Evolutionary conservation across 2,888 invertebrate species (phyloP).

Genomic region (Hedychridium roseum): DNA sequence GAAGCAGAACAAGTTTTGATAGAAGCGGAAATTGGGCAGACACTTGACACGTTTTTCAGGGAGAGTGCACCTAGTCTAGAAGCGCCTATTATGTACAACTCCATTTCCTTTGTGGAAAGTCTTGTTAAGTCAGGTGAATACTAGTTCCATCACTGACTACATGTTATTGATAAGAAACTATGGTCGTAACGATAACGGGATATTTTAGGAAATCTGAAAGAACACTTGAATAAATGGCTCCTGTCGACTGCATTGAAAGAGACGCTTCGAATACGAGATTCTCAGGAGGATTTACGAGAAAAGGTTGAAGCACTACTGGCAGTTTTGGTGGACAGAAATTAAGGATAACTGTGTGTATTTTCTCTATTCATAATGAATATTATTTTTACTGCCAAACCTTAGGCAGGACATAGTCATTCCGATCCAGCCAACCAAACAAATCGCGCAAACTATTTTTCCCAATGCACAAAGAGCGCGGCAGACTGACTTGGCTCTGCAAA

Average conservation of each 20-base stretch:
- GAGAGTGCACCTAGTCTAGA: slow-evolving; percentile 66
- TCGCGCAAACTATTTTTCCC: too few relatives aligned
- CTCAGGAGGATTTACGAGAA: slow-evolving; percentile 10
- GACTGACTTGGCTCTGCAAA: too few relatives aligned
- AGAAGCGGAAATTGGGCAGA: slow-evolving; percentile 67
- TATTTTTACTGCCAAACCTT: too few relatives aligned
- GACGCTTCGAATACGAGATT: slow-evolving; percentile 7
- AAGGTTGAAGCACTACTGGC: too few relatives aligned
- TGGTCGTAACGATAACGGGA: background rate
- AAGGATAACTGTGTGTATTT: too few relatives aligned
- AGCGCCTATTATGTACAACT: slow-evolving; percentile 66
- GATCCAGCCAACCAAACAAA: too few relatives aligned
- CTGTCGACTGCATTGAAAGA: slow-evolving; percentile 15
- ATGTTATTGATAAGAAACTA: slow-evolving; percentile 7
- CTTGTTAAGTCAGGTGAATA: slow-evolving; percentile 61
- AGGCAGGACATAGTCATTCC: too few relatives aligned
- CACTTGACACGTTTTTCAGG: slow-evolving; percentile 65
- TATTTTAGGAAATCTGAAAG: slow-evolving; percentile 32
- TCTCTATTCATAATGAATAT: too few relatives aligned
- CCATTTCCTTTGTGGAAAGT: slow-evolving; percentile 65
- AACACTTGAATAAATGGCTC: slow-evolving; percentile 35
- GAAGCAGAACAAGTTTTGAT: slow-evolving; percentile 57
- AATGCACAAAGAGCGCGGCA: too few relatives aligned
- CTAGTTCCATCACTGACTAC: too few relatives aligned
- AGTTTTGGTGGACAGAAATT: too few relatives aligned